Percentiles rank a stretch among this genome's conserved stretches.
Evolutionary conservation across 2,113 vertebrate species (phyloP).

Genomic region (Aspiorhynchus laticeps): DNA sequence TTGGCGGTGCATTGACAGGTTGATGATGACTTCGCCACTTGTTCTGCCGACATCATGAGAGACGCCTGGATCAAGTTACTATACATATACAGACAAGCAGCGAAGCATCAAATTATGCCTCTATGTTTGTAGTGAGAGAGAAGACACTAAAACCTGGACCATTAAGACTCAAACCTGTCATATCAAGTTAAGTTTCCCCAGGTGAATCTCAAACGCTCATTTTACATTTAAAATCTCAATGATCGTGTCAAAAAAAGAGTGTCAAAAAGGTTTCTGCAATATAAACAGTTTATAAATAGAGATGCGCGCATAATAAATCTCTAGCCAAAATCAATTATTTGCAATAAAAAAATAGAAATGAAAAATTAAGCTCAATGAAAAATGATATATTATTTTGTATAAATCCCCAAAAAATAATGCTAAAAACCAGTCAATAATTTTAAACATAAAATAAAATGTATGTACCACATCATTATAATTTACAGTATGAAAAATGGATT

Average conservation of each 20-base stretch:
- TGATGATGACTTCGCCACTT: constrained; percentile 8
- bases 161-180: constrained; percentile 5
- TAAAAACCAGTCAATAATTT: background rate
- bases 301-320: background rate
- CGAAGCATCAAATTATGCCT: constrained; percentile 20
- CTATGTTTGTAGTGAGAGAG: background rate
- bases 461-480: background rate
- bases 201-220: constrained; percentile 10
- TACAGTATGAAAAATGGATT: no score
- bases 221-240: background rate
- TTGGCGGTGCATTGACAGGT: constrained; percentile 49
- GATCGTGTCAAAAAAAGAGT: constrained; percentile 4
- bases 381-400: no score
- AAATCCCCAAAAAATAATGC: no score
- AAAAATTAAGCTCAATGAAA: background rate
- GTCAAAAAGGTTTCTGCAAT: background rate
- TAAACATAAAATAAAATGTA: no score
- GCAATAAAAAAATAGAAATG: background rate
- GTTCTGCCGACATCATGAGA: constrained; percentile 29
- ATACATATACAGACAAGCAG: constrained; percentile 42
- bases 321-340: background rate
- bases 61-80: constrained; percentile 24
- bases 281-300: background rate
- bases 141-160: background rate
- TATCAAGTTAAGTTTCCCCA: background rate